Percentiles rank a stretch among this genome's conserved stretches.
Conservation (phyloP, 2,888 invertebrate genomes). For the Anthrax anthrax region DNA sequence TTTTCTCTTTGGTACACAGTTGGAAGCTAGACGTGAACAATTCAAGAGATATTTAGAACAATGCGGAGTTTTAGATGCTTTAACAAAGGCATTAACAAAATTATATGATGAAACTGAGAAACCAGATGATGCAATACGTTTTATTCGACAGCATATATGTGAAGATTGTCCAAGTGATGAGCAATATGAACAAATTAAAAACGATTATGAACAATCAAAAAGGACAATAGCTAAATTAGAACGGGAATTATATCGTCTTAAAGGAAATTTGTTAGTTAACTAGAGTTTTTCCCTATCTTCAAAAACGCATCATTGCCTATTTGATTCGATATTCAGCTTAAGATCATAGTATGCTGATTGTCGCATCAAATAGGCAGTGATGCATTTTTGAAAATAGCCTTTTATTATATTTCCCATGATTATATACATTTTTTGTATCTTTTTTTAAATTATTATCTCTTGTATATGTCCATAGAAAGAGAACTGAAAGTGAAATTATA, state of each 20-base stretch:
- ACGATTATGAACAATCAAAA: slow-evolving; percentile 26
- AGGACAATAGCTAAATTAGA: slow-evolving; percentile 24
- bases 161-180: slow-evolving; percentile 31
- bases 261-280: slow-evolving; percentile 20
- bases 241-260: slow-evolving; percentile 25
- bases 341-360: no score
- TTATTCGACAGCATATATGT: slow-evolving; percentile 31
- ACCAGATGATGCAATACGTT: slow-evolving; percentile 32
- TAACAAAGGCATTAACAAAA: slow-evolving; percentile 31
- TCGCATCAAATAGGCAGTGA: no score
- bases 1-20: no score
- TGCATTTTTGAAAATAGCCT: no score
- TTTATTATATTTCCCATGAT: no score
- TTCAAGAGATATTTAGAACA: slow-evolving; percentile 33
- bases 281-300: no score
- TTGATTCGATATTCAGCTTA: no score
- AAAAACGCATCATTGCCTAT: no score
- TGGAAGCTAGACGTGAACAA: slow-evolving; percentile 32
- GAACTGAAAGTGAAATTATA: slow-evolving; percentile 9
- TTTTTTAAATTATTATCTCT: no score
- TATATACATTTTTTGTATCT: no score
- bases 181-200: slow-evolving; percentile 26
- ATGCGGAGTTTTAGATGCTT: slow-evolving; percentile 31
- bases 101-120: slow-evolving; percentile 33
- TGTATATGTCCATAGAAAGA: no score